These are phyloP conservation scores for Ericerus pela DNA, from an alignment of 1,140 invertebrate genomes.

Conservation along the genomic window DNA sequence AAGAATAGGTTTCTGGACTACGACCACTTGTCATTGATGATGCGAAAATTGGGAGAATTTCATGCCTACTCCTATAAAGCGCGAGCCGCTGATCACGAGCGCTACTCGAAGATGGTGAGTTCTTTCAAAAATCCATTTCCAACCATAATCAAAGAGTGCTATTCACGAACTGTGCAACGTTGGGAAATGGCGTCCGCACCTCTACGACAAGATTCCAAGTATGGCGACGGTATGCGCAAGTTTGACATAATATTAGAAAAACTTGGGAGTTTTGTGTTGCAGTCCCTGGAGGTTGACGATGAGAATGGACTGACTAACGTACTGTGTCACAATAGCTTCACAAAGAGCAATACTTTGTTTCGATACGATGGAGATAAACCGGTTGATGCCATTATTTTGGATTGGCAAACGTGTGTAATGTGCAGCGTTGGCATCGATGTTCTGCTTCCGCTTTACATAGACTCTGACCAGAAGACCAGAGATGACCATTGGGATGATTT, in stretches of 20 bases:
- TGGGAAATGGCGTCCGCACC: too few species aligned
- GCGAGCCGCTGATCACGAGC: too few species aligned
- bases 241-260: too few species aligned
- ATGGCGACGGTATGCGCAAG: too few species aligned
- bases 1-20: not conserved
- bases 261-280: too few species aligned
- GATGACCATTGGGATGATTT: slow-evolving; percentile 24
- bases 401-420: slow-evolving; percentile 30
- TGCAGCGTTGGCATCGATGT: slow-evolving; percentile 30
- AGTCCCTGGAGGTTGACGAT: too few species aligned
- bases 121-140: too few species aligned
- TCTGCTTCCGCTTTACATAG: slow-evolving; percentile 31
- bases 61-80: not conserved
- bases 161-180: too few species aligned
- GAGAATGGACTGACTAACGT: too few species aligned
- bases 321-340: slow-evolving; percentile 33
- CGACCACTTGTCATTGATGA: not conserved
- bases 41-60: not conserved
- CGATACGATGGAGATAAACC: slow-evolving; percentile 17
- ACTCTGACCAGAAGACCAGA: slow-evolving; percentile 22
- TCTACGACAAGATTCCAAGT: too few species aligned
- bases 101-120: too few species aligned
- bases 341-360: slow-evolving; percentile 29
- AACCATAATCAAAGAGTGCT: too few species aligned
- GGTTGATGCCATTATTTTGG: slow-evolving; percentile 29